These are phyloP conservation scores for Indicator indicator DNA, from an alignment of 2,113 vertebrate species.

Conservation along the genomic window DNA sequence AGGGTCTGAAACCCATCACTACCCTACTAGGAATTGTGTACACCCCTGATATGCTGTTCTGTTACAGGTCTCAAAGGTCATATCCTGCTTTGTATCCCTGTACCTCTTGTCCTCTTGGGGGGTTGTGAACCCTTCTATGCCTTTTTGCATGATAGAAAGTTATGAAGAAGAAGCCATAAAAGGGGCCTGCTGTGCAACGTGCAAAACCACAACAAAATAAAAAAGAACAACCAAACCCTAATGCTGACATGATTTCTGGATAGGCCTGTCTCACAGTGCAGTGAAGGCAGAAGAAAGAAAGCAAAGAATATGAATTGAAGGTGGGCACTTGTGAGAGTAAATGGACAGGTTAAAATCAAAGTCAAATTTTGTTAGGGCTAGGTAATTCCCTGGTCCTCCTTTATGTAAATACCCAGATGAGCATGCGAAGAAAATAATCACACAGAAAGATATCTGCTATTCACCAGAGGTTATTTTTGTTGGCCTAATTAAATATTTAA, in stretches of 20 bases:
- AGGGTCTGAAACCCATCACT: neutral
- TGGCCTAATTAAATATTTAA: neutral
- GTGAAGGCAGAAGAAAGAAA: neutral
- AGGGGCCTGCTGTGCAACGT: neutral
- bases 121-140: neutral
- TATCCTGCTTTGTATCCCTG: neutral
- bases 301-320: neutral
- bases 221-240: neutral
- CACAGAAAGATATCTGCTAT: neutral
- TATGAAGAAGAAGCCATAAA: neutral
- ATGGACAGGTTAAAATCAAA: neutral
- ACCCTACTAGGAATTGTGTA: neutral
- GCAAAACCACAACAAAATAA: neutral
- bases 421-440: neutral
- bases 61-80: neutral
- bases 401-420: neutral
- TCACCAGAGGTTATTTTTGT: neutral
- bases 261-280: neutral
- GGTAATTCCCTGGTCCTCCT: neutral
- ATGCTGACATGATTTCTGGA: neutral
- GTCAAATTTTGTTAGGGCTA: neutral
- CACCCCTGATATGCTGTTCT: neutral
- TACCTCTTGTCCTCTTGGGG: accelerated
- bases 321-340: neutral
- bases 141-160: neutral